These are phyloP conservation scores for Pelmatolapia mariae DNA, from an alignment of 2,113 vertebrate genomes.

Conservation along the genomic window DNA sequence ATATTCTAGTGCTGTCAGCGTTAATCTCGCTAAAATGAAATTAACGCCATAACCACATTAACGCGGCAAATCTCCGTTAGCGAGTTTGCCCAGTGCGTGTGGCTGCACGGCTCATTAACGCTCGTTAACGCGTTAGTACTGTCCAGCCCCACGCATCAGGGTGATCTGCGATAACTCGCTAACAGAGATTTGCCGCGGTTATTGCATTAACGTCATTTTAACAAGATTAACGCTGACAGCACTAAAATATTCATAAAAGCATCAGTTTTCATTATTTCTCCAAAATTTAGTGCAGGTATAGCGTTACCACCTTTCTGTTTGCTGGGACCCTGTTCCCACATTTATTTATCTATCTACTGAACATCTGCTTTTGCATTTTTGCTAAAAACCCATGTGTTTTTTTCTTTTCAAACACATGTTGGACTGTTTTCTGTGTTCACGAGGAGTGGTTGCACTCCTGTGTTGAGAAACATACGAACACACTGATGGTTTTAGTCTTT, in stretches of 20 bases:
- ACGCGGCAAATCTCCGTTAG: background rate
- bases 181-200: background rate
- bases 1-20: background rate
- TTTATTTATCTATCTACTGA: background rate
- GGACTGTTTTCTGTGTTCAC: background rate
- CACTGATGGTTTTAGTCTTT: background rate
- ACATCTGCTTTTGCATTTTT: background rate
- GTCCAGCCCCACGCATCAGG: rapidly evolving
- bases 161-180: background rate
- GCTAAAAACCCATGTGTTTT: background rate
- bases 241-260: background rate
- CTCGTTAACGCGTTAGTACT: rapidly evolving
- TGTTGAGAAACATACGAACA: background rate
- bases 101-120: background rate
- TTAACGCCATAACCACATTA: background rate
- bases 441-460: background rate
- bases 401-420: background rate
- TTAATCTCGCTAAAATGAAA: background rate
- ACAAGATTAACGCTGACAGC: background rate
- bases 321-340: background rate
- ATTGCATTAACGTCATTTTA: too few species aligned
- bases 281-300: background rate
- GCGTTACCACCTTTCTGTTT: background rate
- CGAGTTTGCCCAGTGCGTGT: background rate
- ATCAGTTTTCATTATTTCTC: background rate